Base-by-base conservation (phyloP, 2,113 vertebrate genomes). In the Proterorhinus semilunaris region DNA sequence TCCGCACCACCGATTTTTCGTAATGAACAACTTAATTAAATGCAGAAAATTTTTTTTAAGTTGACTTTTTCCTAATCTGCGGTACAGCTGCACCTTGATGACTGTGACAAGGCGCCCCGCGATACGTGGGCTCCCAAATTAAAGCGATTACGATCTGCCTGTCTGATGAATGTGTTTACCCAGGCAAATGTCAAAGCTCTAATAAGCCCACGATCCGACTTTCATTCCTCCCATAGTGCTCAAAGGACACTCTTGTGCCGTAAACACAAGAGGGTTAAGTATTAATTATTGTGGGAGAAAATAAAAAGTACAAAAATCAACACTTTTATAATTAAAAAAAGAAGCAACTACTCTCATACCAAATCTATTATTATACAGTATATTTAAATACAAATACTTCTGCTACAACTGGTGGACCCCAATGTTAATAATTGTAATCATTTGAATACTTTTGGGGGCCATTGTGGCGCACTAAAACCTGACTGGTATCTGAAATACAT, bases 121-220 rank as follows among this genome's bases (percentile, higher is more conserved):
- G 45, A 81, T 50, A 52, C 81, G 86, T 71, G 74, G 69, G 75
- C 82, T 71, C 62, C 71, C 71, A 83, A 89, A 90, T 92, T 87
- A 91, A 86, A 87, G 78, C 85, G 87, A 89, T 91, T 90, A 91
- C 91, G 84, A 90, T 91, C 90, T 84, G 87, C 89, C 90, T 82
- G 48, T 83, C 50, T 92, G 90, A 91, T 89, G 76, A 93, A 92
- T 91, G 89, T 90, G 89, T 91, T 90, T 91, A 85, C 91, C n/a
- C 53, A 80, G 62, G 53, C 84, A 89, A 91, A 91, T 89, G 89
- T 83, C 88, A 88, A 72, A 80, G 81, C 70, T 85, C 82, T 89
- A 84, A 89, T 89, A 89, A 89, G 76, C 73, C 75, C 57, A 86
- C 63, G 52, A 52, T 80, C 68, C 43, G 55, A 65, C 65, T 70